These are phyloP conservation scores for Cepaea nemoralis DNA, from an alignment of 1,140 invertebrate species.

Conservation along the genomic window DNA sequence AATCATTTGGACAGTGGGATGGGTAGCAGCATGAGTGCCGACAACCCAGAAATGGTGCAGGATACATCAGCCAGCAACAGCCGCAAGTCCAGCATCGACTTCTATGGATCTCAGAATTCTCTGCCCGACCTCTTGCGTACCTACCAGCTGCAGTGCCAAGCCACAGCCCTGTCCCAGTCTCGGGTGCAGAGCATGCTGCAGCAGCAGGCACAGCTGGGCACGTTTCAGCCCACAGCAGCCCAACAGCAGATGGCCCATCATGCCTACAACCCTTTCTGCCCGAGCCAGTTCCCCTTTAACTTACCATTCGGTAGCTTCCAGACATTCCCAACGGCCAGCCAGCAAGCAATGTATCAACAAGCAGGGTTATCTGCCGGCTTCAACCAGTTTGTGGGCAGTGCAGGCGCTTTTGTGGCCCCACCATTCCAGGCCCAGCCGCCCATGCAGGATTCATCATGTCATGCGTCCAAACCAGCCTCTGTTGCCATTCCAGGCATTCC, in stretches of 20 bases:
- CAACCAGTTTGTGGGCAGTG: neutral
- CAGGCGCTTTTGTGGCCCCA: neutral
- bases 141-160: too few relatives aligned
- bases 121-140: too few relatives aligned
- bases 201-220: too few relatives aligned
- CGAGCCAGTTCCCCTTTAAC: constrained; percentile 3
- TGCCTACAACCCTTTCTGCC: constrained; percentile 9
- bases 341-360: neutral
- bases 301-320: constrained; percentile 15
- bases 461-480: too few relatives aligned
- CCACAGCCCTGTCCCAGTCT: too few relatives aligned
- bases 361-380: neutral
- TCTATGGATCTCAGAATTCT: neutral
- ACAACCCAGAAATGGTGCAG: neutral
- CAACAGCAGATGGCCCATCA: neutral
- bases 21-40: neutral
- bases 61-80: constrained; percentile 16
- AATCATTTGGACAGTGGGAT: constrained; percentile 21
- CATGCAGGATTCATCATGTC: neutral
- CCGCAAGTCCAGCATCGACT: constrained; percentile 27
- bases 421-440: neutral
- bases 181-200: too few relatives aligned
- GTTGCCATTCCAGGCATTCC: too few relatives aligned
- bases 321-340: constrained; percentile 12
- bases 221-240: neutral